These are phyloP conservation scores for Tretioscincus oriximinensis DNA, from an alignment of 2,113 vertebrate species.

Conservation along the genomic window DNA sequence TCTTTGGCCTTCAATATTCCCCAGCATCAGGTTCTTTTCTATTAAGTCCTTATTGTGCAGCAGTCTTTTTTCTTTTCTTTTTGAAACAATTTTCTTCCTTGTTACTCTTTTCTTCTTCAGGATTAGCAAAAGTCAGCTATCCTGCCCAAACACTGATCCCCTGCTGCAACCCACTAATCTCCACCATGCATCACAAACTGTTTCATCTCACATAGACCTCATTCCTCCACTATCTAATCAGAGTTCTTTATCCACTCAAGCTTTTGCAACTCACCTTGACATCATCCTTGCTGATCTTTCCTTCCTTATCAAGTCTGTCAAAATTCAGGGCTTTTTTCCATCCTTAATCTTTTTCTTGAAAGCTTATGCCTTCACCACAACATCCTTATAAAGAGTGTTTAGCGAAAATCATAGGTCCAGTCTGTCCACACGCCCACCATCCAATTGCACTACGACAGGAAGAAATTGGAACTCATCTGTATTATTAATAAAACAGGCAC, in stretches of 20 bases:
- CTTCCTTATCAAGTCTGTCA: constrained; percentile 40
- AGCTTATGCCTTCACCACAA: not conserved
- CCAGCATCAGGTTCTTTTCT: no score
- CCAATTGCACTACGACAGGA: no score
- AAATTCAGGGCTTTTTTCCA: not conserved
- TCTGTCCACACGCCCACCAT: no score
- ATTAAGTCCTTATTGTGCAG: no score
- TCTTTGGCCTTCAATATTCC: no score
- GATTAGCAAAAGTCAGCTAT: not conserved
- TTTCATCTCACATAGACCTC: constrained; percentile 9
- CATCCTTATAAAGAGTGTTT: no score
- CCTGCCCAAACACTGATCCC: not conserved
- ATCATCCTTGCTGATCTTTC: constrained; percentile 3
- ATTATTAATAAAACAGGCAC: no score
- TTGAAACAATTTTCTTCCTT: not conserved
- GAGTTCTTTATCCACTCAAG: constrained; percentile 24
- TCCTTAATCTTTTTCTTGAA: constrained; percentile 13
- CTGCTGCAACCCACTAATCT: not conserved
- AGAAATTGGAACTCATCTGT: no score
- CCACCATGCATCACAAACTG: constrained; percentile 21
- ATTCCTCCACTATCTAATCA: not conserved
- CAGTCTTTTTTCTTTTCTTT: not conserved
- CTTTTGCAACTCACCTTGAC: constrained; percentile 31
- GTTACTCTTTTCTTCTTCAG: constrained; percentile 8
- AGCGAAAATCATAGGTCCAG: no score